phyloP scores from a whole-genome alignment of 2,888 invertebrate genomes.

The Ischnura elegans region DNA sequence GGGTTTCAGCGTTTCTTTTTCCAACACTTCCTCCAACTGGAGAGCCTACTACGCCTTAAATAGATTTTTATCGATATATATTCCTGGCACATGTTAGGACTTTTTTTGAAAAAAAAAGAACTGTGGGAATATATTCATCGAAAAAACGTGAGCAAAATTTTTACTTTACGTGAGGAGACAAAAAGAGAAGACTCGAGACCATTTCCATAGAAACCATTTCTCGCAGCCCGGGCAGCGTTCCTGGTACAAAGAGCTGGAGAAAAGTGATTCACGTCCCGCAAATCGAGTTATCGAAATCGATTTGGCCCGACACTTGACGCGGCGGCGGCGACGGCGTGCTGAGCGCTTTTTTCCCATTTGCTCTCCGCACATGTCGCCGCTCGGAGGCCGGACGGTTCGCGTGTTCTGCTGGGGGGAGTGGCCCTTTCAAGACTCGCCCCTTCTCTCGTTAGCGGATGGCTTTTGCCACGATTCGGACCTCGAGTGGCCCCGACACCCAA shows the following conservation, averaged over 20 bases:
- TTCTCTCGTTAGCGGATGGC: conserved; percentile 3
- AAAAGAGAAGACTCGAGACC: not conserved
- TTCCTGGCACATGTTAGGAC: too few species aligned
- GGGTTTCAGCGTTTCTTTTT: too few species aligned
- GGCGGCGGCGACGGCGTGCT: too few species aligned
- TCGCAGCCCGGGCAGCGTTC: not conserved
- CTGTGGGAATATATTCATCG: too few species aligned
- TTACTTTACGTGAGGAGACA: too few species aligned
- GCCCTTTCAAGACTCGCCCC: not conserved
- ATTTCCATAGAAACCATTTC: not conserved
- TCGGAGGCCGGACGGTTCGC: not conserved
- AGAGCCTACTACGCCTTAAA: too few species aligned
- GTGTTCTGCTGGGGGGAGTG: not conserved
- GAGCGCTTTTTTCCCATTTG: not conserved
- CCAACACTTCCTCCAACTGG: too few species aligned
- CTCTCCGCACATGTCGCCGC: conserved; percentile 4
- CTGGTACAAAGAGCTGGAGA: not conserved
- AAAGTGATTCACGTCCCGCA: conserved; percentile 13
- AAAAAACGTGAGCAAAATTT: too few species aligned
- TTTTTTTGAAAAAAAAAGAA: too few species aligned
- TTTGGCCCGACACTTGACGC: not conserved
- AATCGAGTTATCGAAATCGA: conserved; percentile 45
- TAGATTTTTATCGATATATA: too few species aligned
- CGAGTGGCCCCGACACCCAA: conserved; percentile 22
- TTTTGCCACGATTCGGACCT: not conserved